These are phyloP conservation scores for Drosophila parabipectinata DNA, from an alignment of 1,140 invertebrate genomes.

Conservation along the genomic window DNA sequence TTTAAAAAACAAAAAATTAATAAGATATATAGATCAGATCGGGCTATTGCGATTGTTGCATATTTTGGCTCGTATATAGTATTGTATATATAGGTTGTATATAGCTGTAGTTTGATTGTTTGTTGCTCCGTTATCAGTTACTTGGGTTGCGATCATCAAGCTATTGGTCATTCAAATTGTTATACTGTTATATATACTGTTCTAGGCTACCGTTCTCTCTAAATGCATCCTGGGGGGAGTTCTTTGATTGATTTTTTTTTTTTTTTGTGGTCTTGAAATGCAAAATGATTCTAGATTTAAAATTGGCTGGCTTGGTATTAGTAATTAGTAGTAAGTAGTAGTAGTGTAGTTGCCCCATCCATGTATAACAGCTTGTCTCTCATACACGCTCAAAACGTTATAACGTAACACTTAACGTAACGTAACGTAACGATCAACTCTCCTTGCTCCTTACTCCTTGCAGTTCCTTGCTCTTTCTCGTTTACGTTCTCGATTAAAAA, in stretches of 20 bases:
- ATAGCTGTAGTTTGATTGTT: slow-evolving; percentile 70
- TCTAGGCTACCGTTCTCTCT: slow-evolving; percentile 18
- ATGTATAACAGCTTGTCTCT: slow-evolving; percentile 68
- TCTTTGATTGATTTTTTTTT: slow-evolving; percentile 7
- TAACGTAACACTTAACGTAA: slow-evolving; percentile 63
- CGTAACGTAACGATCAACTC: slow-evolving; percentile 23
- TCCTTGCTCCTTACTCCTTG: not conserved
- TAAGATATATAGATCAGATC: slow-evolving; percentile 61
- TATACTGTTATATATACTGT: slow-evolving; percentile 5
- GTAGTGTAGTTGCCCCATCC: slow-evolving; percentile 29
- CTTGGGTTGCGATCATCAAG: slow-evolving; percentile 58
- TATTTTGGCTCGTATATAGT: slow-evolving; percentile 44
- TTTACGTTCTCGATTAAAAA: slow-evolving; percentile 62
- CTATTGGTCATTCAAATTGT: slow-evolving; percentile 25
- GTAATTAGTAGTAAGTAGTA: not conserved
- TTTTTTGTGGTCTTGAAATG: not conserved
- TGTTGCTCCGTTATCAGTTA: slow-evolving; percentile 76
- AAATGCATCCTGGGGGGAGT: slow-evolving; percentile 30
- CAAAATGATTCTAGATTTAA: slow-evolving; percentile 21
- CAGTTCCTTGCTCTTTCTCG: slow-evolving; percentile 6
- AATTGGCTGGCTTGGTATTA: slow-evolving; percentile 12
- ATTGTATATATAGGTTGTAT: slow-evolving; percentile 21
- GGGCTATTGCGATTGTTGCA: slow-evolving; percentile 69
- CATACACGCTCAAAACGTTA: slow-evolving; percentile 52
- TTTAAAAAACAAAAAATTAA: slow-evolving; percentile 30